phyloP scores from a whole-genome alignment of 2,797 vertebrate genomes.

The Sciurus carolinensis region DNA sequence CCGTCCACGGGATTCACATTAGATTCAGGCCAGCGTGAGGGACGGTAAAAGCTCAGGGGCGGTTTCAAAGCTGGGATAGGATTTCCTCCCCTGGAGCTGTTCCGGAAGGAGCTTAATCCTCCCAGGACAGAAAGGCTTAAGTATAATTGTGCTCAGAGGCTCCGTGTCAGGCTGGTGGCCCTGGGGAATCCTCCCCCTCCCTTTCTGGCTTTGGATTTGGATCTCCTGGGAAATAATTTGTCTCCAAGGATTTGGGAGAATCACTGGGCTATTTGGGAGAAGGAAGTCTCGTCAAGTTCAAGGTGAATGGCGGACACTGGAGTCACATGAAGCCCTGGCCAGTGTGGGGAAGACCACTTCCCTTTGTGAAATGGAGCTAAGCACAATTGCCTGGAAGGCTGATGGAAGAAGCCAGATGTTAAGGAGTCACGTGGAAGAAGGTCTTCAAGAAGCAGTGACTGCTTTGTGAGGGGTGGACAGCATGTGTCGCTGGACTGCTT shows the following conservation, averaged over 20 bases:
- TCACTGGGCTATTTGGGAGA: background rate
- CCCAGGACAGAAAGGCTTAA: background rate
- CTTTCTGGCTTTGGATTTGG: background rate
- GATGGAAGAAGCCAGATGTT: background rate
- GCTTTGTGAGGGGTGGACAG: background rate
- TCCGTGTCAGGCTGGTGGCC: background rate
- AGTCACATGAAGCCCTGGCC: background rate
- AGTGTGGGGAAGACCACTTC: background rate
- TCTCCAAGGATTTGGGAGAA: background rate
- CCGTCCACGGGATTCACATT: background rate
- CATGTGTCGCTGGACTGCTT: background rate
- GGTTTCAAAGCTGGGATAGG: background rate
- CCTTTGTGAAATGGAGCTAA: background rate
- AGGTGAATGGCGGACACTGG: background rate
- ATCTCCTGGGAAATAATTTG: background rate
- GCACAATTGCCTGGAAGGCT: background rate
- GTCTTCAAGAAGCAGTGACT: background rate
- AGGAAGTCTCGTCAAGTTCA: background rate
- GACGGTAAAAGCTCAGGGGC: background rate
- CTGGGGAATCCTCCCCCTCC: background rate
- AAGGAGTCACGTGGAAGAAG: rapidly evolving
- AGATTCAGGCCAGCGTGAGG: background rate
- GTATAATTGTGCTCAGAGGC: background rate
- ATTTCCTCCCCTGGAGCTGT: background rate
- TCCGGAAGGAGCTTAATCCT: background rate